Percentiles rank a stretch among this genome's conserved stretches.
These are phyloP conservation scores for Toxostoma redivivum DNA, from an alignment of 2,113 vertebrate species.

Conservation along the genomic window DNA sequence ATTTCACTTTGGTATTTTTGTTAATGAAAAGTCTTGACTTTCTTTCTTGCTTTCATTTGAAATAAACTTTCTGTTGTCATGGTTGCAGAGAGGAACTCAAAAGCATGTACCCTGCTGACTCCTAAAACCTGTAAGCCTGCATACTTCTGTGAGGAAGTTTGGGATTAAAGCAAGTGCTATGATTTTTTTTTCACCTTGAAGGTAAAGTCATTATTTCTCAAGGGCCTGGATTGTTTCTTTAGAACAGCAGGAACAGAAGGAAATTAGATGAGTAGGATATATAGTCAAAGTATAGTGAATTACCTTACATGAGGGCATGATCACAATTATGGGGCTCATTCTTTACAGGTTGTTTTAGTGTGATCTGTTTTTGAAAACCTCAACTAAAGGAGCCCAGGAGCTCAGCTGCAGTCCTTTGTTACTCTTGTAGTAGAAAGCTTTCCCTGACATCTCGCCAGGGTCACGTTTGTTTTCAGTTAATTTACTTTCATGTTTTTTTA, in stretches of 20 bases:
- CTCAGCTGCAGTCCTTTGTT: conserved; percentile 20
- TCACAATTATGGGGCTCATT: not conserved
- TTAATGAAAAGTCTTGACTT: not conserved
- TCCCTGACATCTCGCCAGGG: not conserved
- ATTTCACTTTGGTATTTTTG: not conserved
- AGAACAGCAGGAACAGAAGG: not conserved
- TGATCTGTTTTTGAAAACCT: not conserved
- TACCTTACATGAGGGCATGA: not conserved
- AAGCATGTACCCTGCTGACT: not conserved
- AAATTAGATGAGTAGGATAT: not conserved
- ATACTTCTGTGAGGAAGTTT: conserved; percentile 14
- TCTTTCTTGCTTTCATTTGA: not conserved
- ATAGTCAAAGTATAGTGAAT: not conserved
- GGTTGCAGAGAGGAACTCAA: not conserved
- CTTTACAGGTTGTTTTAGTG: not conserved
- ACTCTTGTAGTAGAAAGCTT: not conserved
- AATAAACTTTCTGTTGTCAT: conserved; percentile 29
- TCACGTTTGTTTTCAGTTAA: conserved; percentile 3
- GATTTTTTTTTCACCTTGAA: not conserved
- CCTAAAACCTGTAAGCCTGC: conserved; percentile 19
- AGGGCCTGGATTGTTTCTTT: not conserved
- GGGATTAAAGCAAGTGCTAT: not conserved
- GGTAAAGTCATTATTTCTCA: not conserved
- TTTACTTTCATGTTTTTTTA: not conserved
- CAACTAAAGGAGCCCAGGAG: not conserved